phyloP scores from a whole-genome alignment of 2,113 vertebrate genomes.

The Alectura lathami region DNA sequence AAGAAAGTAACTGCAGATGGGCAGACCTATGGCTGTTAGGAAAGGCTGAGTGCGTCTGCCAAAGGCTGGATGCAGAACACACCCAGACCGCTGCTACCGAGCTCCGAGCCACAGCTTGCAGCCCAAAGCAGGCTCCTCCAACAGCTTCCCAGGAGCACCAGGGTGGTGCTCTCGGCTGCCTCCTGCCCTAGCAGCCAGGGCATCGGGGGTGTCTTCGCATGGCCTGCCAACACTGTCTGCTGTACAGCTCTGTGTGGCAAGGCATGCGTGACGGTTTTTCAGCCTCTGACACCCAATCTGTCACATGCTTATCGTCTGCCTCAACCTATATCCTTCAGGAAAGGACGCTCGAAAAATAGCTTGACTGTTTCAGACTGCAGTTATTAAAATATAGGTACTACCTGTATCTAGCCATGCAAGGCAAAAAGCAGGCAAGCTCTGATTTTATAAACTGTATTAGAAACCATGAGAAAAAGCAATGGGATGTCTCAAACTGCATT shows the following conservation, averaged over 20 bases:
- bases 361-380: background rate
- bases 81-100: background rate
- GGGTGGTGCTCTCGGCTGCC: background rate
- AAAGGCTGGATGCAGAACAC: background rate
- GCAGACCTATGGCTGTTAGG: background rate
- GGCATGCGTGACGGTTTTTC: fast-evolving
- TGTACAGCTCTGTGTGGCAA: background rate
- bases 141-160: fast-evolving
- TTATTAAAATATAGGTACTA: background rate
- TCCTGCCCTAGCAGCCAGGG: background rate
- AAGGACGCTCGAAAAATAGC: fast-evolving
- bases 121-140: background rate
- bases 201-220: background rate
- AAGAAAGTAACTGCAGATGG: background rate
- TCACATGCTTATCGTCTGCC: background rate
- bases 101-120: background rate
- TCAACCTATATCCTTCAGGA: background rate
- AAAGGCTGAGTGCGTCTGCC: background rate
- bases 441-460: background rate
- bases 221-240: background rate
- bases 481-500: background rate
- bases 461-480: background rate
- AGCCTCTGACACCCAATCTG: background rate
- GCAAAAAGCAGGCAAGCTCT: background rate
- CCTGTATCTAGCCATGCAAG: background rate